Evolutionary conservation across 2,113 vertebrate species (phyloP).

Genomic region (Romanogobio albipinnatus): DNA sequence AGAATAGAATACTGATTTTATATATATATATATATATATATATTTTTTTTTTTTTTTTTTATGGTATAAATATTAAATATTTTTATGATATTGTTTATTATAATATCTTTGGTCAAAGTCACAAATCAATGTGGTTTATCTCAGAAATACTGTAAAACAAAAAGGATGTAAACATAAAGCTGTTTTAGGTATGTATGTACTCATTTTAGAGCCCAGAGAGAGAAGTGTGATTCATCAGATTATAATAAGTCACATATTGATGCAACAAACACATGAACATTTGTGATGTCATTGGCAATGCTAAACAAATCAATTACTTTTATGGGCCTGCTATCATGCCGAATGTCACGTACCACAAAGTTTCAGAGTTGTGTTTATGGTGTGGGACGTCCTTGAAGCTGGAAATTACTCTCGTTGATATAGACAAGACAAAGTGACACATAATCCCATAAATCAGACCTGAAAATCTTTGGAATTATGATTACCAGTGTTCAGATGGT

Average conservation of each 20-base stretch:
- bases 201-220: not conserved
- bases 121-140: not conserved
- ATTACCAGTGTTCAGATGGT: constrained; percentile 1
- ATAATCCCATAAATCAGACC: constrained; percentile 8
- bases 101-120: not conserved
- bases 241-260: constrained; percentile 9
- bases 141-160: not conserved
- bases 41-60: not conserved
- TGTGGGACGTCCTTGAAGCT: constrained; percentile 38
- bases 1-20: not conserved
- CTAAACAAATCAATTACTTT: constrained; percentile 44
- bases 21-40: too few species aligned
- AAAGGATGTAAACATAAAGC: not conserved
- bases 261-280: constrained; percentile 27
- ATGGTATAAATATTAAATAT: not conserved
- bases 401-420: constrained; percentile 44
- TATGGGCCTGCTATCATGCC: constrained; percentile 50
- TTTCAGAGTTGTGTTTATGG: constrained; percentile 44
- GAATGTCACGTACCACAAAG: constrained; percentile 49
- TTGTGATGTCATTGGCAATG: constrained; percentile 33
- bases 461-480: constrained; percentile 41
- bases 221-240: not conserved
- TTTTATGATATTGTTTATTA: not conserved
- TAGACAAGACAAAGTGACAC: constrained; percentile 19
- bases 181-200: not conserved